phyloP scores from a whole-genome alignment of 1,140 invertebrate species.

The Ectropis grisescens region DNA sequence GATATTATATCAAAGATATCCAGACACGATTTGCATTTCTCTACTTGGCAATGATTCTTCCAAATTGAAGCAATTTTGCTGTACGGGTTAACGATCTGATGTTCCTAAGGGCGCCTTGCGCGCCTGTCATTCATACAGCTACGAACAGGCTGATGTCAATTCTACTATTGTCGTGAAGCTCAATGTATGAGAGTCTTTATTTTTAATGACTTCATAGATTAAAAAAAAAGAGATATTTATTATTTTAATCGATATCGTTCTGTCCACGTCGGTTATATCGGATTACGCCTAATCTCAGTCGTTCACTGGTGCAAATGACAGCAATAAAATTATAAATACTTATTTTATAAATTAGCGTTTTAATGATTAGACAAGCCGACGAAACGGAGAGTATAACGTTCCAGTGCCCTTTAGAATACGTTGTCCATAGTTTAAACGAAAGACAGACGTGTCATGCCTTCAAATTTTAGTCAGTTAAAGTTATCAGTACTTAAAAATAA shows the following conservation, averaged over 20 bases:
- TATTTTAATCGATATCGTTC: conserved; percentile 44
- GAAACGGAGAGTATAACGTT: conserved; percentile 55
- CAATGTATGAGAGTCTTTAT: conserved; percentile 54
- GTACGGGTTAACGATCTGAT: conserved; percentile 67
- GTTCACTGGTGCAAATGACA: conserved; percentile 48
- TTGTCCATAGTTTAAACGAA: conserved; percentile 60
- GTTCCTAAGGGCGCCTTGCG: conserved; percentile 57
- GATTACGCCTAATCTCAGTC: conserved; percentile 34
- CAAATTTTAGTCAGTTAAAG: conserved; percentile 62
- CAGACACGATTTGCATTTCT: conserved; percentile 45
- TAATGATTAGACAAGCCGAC: conserved; percentile 46
- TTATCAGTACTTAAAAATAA: conserved; percentile 65
- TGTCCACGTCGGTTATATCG: conserved; percentile 40
- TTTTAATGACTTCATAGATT: conserved; percentile 40
- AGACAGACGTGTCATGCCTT: conserved; percentile 50
- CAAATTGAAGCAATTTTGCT: conserved; percentile 57
- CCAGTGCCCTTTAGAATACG: conserved; percentile 63
- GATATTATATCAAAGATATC: conserved; percentile 65
- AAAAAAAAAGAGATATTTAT: conserved; percentile 35
- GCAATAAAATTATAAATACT: conserved; percentile 52
- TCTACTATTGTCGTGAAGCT: conserved; percentile 56
- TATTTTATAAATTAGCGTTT: conserved; percentile 48
- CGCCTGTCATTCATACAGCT: no score
- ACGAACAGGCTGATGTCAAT: conserved; percentile 57
- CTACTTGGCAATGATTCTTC: conserved; percentile 48